Base-by-base conservation (phyloP, 2,113 vertebrate genomes). In the Myotis lucifugus region DNA sequence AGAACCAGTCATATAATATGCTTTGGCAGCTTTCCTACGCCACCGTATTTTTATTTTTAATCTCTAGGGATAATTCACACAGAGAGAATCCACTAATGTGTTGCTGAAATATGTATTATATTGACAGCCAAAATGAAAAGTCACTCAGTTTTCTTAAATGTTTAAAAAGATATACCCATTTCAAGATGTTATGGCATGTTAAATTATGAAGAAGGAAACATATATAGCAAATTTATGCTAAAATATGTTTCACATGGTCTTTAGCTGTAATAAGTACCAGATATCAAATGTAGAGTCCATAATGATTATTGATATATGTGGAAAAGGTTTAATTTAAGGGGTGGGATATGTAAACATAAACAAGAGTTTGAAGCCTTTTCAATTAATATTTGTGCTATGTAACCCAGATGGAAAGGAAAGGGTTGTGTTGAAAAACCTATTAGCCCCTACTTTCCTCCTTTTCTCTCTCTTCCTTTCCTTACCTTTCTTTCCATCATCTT, bases 21-120 rank as follows among this genome's bases (percentile, higher is more conserved):
- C 56, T 83, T 92, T 97, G 95, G 88, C 92, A 97, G 85, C 37
- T 93, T 90, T 93, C 86, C 74, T 64, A 84, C 0, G 1, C 70
- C 88, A 94, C 66, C 66, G 1, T 96, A 92, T 76, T 93, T 97
- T 97, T 95, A 97, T 95, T 97, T 97, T 97, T 96, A 96, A 96
- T 95, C 85, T 94, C 81, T 64, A 46, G 61, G 74, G 88, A 95
- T 95, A 96, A 94, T 95, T 96, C 85, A 79, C 69, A 81, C 82
- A 92, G 79, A 93, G 74, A 88, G 25, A 90, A 70, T 86, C 34
- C 90, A 29, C 54, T 95, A 96, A 88, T 92, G 88, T 96, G 88
- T 97, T 96, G 61, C 54, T 95, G 72, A 94, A 97, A 88, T 94
- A 93, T 88, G 54, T 92, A 72, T 92, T 88, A 59, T 72, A 88